Base-by-base conservation (phyloP, 2,797 vertebrate genomes). In the Muscicapa striata region DNA sequence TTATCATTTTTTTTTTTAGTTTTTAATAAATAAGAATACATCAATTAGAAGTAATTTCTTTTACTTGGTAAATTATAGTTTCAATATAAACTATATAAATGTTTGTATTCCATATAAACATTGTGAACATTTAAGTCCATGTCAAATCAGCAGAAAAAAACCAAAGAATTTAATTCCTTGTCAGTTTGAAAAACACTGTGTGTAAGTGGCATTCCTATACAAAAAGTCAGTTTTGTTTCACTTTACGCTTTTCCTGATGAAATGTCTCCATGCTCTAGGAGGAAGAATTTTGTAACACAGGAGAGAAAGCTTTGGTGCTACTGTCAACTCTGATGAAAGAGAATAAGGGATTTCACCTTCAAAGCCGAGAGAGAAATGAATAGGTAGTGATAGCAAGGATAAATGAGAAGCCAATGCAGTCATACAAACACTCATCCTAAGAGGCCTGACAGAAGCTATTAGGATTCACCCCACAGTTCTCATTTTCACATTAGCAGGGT, bases 281-380 rank as follows among this genome's bases (percentile, higher is more conserved):
- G 54, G 7, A 32, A 84, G 61, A 54, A 30, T 63, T 91, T 84
- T 87, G 38, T 72, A 43, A 34, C 58, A 63, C 29, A 58, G 13
- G 21, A 36, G 40, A 74, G 86, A 78, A 92, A 78, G 29, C 75
- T 86, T 95, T 80, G 87, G 81, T 89, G 52, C 49, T 82, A 41
- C 87, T 96, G 95, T 97, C 93, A 90, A n/a, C 34, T 82, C 21
- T 91, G 92, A 97, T 97, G 95, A 97, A 97, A 91, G 87, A 95
- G 80, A 96, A 92, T 95, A 90, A 86, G 84, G n/a, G 68, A 91
- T 97, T 96, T 97, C 92, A 94, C 92, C 93, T 97, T 97, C 83
- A 94, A 95, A 97, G 84, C 61, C 54, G 62, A 88, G 61, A 93
- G 32, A 61, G 54, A 95, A 94, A 97, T 91, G 93, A 96, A 97